Evolutionary conservation across 2,797 vertebrate species (phyloP).

Genomic region (Taeniopygia guttata): DNA sequence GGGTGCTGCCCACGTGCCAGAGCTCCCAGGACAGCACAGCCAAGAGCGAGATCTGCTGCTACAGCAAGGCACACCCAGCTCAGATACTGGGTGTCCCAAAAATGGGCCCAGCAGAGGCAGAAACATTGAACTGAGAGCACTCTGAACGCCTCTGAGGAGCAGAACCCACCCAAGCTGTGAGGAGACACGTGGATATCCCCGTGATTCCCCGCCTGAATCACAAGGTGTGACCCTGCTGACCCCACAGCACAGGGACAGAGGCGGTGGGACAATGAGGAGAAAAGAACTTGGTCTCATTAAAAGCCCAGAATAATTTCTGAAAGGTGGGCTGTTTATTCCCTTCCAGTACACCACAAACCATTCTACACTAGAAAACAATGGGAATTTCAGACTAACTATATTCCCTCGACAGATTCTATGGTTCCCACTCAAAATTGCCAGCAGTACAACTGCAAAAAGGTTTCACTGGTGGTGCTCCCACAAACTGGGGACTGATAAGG

Average conservation of each 20-base stretch:
- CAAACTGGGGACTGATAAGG: not conserved
- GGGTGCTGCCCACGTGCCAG: not conserved
- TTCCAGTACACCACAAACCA: not conserved
- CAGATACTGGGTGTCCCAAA: not conserved
- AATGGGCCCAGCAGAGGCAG: not conserved
- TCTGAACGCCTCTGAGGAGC: not conserved
- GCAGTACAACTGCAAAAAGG: not conserved
- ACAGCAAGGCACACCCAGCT: not conserved
- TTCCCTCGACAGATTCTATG: not conserved
- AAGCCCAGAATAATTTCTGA: not conserved
- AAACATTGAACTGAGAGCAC: accelerated
- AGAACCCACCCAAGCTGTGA: not conserved
- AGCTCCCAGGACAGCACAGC: not conserved
- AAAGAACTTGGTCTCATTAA: not conserved
- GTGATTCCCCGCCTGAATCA: not conserved
- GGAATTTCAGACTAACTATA: not conserved
- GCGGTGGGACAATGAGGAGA: not conserved
- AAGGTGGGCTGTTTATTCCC: not conserved
- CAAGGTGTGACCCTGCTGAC: not conserved
- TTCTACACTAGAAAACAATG: not conserved
- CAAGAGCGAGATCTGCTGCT: not conserved
- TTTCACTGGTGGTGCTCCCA: not conserved
- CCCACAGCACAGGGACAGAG: not conserved
- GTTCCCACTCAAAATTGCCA: not conserved
- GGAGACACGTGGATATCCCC: not conserved